Evolutionary conservation across 1,140 invertebrate genomes (phyloP), one percentile per base, ranked within the genome.

Genomic region (Drosophila nigromelanica): DNA sequence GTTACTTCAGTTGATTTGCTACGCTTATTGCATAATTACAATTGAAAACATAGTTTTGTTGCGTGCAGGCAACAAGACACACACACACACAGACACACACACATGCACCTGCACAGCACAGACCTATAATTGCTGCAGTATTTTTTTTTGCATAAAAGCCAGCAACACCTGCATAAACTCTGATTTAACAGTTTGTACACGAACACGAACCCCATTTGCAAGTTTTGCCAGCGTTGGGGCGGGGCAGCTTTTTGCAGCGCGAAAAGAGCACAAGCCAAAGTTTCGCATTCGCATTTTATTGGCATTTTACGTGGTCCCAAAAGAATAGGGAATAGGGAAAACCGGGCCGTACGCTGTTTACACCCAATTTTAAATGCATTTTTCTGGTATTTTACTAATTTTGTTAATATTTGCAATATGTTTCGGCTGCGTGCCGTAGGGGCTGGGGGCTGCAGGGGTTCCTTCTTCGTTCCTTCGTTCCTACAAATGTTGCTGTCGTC

Each of bases 141-240:
- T 30, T 60, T 48, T 56, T 58, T 47, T 52, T 56, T 51, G 42
- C 47, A 52, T 61, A 43, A 62, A 35, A 67, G 21, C 21, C 51
- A 35, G 48, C 60, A 72, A 72, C 61, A 72, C 66, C 66, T 80
- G 77, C 73, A 71, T 73, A 51, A 68, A 58, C 58, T 68, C 59
- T 86, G 74, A 86, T 77, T 78, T 80, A 78, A 71, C 72, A 86
- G 77, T 86, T 80, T 85, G 56, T 61, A 69, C 81, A 80, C 76
- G 66, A 69, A 68, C 78, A 78, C 52, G 37, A 67, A 76, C 55
- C 50, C 67, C 63, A 80, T 78, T 51, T 42, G 43, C 59, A 68
- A 61, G 56, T 61, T 42, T 52, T n/a, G 33, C 42, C 47, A 40
- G 30, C 33, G 3, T 35, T 35, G 14, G 30, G 33, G 40, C 39